phyloP scores from a whole-genome alignment of 2,113 vertebrate species.

The Rhynchopsitta pachyrhyncha region DNA sequence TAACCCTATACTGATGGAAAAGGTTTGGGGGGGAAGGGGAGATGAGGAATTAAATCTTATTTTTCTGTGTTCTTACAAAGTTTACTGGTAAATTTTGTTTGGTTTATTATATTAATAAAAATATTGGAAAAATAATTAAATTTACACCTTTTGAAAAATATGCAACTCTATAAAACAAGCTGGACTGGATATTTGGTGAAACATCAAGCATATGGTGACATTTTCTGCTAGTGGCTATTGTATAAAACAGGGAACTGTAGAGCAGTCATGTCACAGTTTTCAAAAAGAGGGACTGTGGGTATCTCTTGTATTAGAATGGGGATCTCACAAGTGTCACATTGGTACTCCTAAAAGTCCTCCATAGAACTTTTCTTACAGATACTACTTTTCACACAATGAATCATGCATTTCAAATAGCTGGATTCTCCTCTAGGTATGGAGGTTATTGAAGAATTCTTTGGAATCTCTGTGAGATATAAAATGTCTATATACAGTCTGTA shows the following conservation, averaged over 20 bases:
- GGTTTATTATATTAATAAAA: not conserved
- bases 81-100: not conserved
- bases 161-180: not conserved
- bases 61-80: not conserved
- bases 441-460: not conserved
- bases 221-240: not conserved
- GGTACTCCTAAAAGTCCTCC: not conserved
- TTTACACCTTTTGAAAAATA: not conserved
- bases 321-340: not conserved
- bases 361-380: not conserved
- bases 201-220: not conserved
- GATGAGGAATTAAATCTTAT: not conserved
- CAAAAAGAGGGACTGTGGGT: not conserved
- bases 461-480: not conserved
- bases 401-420: not conserved
- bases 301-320: not conserved
- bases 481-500: not conserved
- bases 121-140: not conserved
- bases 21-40: accelerated
- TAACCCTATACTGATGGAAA: not conserved
- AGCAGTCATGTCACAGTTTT: not conserved
- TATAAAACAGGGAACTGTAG: not conserved
- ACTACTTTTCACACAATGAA: not conserved
- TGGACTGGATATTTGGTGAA: not conserved
- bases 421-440: not conserved